Conservation (phyloP, 2,888 invertebrate species). For the Pherbina coryleti region DNA sequence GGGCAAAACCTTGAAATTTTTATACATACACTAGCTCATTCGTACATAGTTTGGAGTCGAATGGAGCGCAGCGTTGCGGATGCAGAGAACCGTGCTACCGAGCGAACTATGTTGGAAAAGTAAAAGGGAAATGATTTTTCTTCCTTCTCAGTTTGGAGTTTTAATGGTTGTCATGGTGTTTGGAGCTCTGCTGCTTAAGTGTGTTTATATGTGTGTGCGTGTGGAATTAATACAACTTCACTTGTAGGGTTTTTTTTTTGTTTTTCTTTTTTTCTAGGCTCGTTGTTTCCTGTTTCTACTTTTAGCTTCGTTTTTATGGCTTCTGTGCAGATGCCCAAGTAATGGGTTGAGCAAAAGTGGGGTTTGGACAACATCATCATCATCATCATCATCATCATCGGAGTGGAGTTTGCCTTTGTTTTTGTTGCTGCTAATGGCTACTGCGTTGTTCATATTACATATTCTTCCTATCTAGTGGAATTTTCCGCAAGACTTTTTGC, state of each 20-base stretch:
- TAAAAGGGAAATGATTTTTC: slow-evolving; percentile 59
- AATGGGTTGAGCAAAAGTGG: neutral
- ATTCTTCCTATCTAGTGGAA: neutral
- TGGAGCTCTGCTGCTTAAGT: slow-evolving; percentile 41
- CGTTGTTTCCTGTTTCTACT: slow-evolving; percentile 6
- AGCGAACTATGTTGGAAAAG: slow-evolving; percentile 43
- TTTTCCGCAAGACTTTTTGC: neutral
- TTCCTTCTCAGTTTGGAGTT: slow-evolving; percentile 40
- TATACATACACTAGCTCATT: slow-evolving; percentile 58
- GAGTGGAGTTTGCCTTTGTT: neutral
- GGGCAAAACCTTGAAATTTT: slow-evolving; percentile 63
- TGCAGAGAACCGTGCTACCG: neutral
- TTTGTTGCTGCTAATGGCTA: neutral
- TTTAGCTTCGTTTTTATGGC: slow-evolving; percentile 15
- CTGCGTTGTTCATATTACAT: neutral
- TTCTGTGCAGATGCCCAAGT: neutral
- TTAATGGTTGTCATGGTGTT: slow-evolving; percentile 24
- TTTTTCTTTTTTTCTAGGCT: slow-evolving; percentile 14
- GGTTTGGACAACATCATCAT: neutral
- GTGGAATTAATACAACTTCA: neutral
- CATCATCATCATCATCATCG: neutral
- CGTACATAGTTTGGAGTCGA: slow-evolving; percentile 45
- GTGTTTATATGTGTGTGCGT: neutral
- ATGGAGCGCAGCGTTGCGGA: neutral
- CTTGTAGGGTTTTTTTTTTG: neutral